Percentiles rank a stretch among this genome's conserved stretches.
Evolutionary conservation across 1,140 invertebrate genomes (phyloP).

Genomic region (Achatina immaculata): DNA sequence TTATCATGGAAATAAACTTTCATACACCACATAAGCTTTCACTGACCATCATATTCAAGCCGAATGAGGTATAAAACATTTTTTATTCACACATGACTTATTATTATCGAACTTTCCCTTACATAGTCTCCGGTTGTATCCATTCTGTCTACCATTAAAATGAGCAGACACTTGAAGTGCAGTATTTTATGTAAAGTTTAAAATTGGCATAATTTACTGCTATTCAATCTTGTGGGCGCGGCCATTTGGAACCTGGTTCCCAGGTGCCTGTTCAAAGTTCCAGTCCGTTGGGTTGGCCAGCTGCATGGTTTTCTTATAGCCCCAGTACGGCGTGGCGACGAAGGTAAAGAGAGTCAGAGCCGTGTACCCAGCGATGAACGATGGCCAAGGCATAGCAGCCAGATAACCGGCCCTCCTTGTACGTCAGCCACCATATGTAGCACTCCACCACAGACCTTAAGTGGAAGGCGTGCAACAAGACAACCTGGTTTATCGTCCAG

Average conservation of each 20-base stretch:
- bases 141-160: too few species aligned
- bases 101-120: too few species aligned
- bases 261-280: conserved; percentile 54
- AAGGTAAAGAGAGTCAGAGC: conserved; percentile 57
- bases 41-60: too few species aligned
- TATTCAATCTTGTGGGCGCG: not conserved
- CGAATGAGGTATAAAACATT: too few species aligned
- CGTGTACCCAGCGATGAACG: conserved; percentile 54
- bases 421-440: conserved; percentile 56
- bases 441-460: conserved; percentile 62
- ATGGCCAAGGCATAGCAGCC: conserved; percentile 51
- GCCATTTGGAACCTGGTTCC: not conserved
- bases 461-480: conserved; percentile 66
- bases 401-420: conserved; percentile 53
- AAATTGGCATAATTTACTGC: too few species aligned
- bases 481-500: conserved; percentile 65
- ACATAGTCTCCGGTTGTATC: too few species aligned
- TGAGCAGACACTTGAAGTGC: too few species aligned
- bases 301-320: conserved; percentile 66
- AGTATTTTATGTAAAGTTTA: too few species aligned
- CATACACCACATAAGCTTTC: too few species aligned
- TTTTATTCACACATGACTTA: too few species aligned
- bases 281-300: conserved; percentile 61
- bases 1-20: too few species aligned
- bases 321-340: conserved; percentile 68